Conservation (phyloP, 2,113 vertebrate species). For the Dromiciops gliroides region DNA sequence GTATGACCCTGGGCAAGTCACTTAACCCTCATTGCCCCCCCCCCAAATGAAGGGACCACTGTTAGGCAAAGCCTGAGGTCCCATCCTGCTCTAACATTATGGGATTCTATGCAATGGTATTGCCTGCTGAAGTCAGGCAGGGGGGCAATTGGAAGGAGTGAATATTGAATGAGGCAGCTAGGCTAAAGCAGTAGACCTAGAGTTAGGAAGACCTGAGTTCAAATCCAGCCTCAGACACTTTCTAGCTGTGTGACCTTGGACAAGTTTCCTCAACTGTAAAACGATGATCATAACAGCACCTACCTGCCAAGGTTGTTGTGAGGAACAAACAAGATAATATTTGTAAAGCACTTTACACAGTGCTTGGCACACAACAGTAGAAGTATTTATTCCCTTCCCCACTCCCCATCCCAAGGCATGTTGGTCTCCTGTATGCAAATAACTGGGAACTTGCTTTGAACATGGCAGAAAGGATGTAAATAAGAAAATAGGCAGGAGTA, state of each 20-base stretch:
- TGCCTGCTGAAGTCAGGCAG: background rate
- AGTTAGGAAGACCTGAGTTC: background rate
- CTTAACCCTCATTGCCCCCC: too few relatives aligned
- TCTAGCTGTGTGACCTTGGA: background rate
- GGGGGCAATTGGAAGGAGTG: background rate
- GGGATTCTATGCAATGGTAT: background rate
- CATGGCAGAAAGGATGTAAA: background rate
- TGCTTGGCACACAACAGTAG: background rate
- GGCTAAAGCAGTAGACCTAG: background rate
- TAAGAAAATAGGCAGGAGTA: background rate
- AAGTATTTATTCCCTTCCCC: background rate
- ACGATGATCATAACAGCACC: background rate
- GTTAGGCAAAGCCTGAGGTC: background rate
- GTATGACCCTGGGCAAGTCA: too few relatives aligned
- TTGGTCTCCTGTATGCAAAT: background rate
- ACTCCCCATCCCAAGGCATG: background rate
- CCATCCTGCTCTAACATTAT: background rate
- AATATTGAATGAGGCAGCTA: background rate
- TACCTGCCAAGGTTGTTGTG: background rate
- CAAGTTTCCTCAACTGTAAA: background rate
- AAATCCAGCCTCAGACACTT: background rate
- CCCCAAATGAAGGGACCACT: background rate
- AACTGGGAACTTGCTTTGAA: background rate
- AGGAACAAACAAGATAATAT: background rate
- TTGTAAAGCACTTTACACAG: background rate